Base-by-base conservation (phyloP, 2,113 vertebrate species). In the Rhagologus leucostigma region DNA sequence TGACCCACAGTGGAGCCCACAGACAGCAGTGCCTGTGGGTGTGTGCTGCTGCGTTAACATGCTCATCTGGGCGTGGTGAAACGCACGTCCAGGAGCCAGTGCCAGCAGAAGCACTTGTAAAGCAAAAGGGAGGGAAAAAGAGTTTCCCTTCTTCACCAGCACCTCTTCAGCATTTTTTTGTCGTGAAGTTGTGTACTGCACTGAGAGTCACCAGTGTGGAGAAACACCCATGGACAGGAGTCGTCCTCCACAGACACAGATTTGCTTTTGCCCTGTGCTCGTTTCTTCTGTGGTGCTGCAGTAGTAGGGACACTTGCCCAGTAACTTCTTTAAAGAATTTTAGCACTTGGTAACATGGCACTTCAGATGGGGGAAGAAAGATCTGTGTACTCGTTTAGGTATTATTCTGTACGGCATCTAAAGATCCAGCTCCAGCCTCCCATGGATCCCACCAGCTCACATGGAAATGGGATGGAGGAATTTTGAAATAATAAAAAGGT, bases 341-440 rank as follows among this genome's bases (percentile, higher is more conserved):
- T 41, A 7, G 18, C 13, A 11, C 47, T 87, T 81, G 63, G 20
- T 44, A 68, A 30, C 10, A 0, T 17, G 69, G 41, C 30, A 9
- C 64, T 81, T 93, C 0, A 2, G 23, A 16, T 68, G 32, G n/a
- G 50, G n/a, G 67, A 59, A 42, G 59, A 3, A 73, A 41, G 47
- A 46, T 16, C 2, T 18, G 14, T 27, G 35, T 67, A 7, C 23
- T 77, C 76, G 18, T 52, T 76, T 49, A 47, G 57, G 37, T 33
- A 3, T 49, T 84, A 13, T 13, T 74, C 35, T 44, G 10, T 33
- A 9, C 0, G 0, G 30, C 6, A 14, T 9, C 41, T 55, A 12
- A 64, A 92, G 70, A 39, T 63, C 44, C 41, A 63, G 29, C 32
- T 39, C 32, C 24, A 60, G 53, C 26, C 21, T 92, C 13, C 32